Evolutionary conservation across 92 coral and sea anemone genomes (phyloP), one percentile per base, ranked within the genome.

Genomic region (Phenganax marumi): DNA sequence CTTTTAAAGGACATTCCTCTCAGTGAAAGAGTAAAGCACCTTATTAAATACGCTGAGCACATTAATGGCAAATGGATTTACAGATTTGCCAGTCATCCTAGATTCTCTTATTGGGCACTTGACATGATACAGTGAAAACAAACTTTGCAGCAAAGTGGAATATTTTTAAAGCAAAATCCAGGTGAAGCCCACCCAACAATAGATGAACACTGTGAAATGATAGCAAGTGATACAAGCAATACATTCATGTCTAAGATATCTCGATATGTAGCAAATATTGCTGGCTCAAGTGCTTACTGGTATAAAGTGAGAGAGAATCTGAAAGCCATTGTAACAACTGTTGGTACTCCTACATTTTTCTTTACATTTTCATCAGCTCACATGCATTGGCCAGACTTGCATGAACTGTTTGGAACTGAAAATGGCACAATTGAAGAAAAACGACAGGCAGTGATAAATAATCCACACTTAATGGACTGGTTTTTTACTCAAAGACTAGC

Each of bases 401-500:
- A 82, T 74, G 79, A 46, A 21, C 71, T 77, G 5, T 56, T 80
- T 80, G 80, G 79, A 54, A 80, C 39, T 73, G 6, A 61, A 16
- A 7, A 10, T 78, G 63, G 85, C 79, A 66, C 88, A 10, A 56
- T 53, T 86, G 86, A 81, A 49, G 86, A 86, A 86, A 75, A 81
- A 69, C 87, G 87, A 26, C 88, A 55, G 53, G 52, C 52, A 18
- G 77, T 72, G 18, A 72, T 72, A 72, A 72, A 48, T 72, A 72
- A 72, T 33, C 56, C 77, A 39, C 77, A 72, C 18, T n/a, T 72
- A 50, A 43, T n/a, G n/a, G n/a, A n/a, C n/a, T n/a, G n/a, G n/a
- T n/a, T n/a, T n/a, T n/a, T n/a, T n/a, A n/a, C n/a, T 80, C 94
- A 88, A 48, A 79, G 91, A 68, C 81, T 91, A 80, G 89, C 88